Evolutionary conservation across 2,797 vertebrate genomes (phyloP), one percentile per base, ranked within the genome.

Genomic region (Parauchenoglanis ngamensis): DNA sequence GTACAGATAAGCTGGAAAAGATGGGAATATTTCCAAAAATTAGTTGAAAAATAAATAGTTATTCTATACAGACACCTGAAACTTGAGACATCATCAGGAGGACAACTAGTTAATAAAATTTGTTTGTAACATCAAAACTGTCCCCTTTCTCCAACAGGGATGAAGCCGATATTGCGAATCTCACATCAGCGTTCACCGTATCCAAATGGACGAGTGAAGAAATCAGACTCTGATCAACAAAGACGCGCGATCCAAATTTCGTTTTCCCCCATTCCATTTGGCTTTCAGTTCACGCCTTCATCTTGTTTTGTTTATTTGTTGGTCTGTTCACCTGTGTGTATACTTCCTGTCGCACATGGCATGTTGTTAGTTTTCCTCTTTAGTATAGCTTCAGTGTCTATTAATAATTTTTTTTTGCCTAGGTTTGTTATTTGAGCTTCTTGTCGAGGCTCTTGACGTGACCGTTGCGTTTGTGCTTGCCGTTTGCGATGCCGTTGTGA

Each of bases 401-500:
- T 70, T 77, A 68, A n/a, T 25, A 35, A 1, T 44, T 4, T 4
- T 46, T 67, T 31, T 67, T n/a, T 56, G 23, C 75, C 54, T 44
- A n/a, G 83, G 73, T 70, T 92, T 61, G 44, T 96, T 97, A 99
- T 96, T 99, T 98, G 19, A 97, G 95, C 92, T 99, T 99, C 94
- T 99, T 99, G 88, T 98, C 97, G n/a, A 93, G 97, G 95, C 94
- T 96, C 91, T 94, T 97, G 91, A 98, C 95, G 84, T 98, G 96
- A 91, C 97, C 97, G 0, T 98, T 98, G 94, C 96, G 95, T 95
- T 97, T 97, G 95, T 98, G 97, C 92, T 97, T 97, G 90, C 98
- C 98, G 72, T 99, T 99, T 83, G 95, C 95, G 92, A 98, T 92
- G 88, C 97, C 97, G 0, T 98, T 98, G 92, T 98, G 96, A 93